phyloP scores from a whole-genome alignment of 1,140 invertebrate species.

The Babylonia areolata region DNA sequence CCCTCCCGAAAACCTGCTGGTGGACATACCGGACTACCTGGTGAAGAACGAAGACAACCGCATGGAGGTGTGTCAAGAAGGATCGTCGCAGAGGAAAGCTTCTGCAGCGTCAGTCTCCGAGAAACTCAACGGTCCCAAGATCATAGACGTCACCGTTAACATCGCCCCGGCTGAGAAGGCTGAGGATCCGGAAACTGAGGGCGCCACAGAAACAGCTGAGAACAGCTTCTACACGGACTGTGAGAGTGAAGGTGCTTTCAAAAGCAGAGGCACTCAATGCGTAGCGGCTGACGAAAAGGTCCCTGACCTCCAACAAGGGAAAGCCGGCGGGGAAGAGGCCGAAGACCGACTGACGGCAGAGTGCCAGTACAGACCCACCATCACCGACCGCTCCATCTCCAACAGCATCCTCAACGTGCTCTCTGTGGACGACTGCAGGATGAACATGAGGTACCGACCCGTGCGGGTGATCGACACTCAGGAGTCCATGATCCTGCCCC shows the following conservation, averaged over 20 bases:
- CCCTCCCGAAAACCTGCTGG: conserved; percentile 9
- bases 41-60: conserved; percentile 9
- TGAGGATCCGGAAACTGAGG: background rate
- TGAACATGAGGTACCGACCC: conserved; percentile 41
- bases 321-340: conserved; percentile 18
- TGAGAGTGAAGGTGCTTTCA: background rate
- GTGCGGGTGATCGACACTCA: conserved; percentile 23
- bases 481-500: conserved; percentile 4
- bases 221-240: background rate
- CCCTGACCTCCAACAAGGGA: conserved; percentile 26
- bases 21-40: conserved; percentile 9
- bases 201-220: background rate
- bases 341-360: conserved; percentile 29
- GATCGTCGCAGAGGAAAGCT: background rate
- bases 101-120: background rate
- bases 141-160: background rate
- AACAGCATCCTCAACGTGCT: conserved; percentile 65
- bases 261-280: background rate
- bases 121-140: background rate
- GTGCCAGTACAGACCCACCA: conserved; percentile 21
- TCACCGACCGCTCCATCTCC: conserved; percentile 45
- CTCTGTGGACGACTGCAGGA: conserved; percentile 65
- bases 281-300: background rate
- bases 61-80: background rate
- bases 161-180: background rate